Conservation (phyloP, 2,888 invertebrate genomes). For the Apodemia mormo region DNA sequence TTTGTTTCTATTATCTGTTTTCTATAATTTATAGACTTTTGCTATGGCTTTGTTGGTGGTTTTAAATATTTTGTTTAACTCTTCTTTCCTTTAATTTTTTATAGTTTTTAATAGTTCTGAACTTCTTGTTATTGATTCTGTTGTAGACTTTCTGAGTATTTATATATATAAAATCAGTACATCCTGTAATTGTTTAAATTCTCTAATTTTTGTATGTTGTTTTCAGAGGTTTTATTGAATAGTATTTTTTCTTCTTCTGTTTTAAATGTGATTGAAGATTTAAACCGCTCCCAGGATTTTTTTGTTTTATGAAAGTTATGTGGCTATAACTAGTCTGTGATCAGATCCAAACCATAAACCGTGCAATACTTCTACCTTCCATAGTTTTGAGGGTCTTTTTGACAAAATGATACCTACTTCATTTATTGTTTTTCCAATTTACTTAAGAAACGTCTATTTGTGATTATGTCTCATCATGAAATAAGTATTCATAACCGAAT, state of each 20-base stretch:
- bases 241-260: constrained; percentile 19
- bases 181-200: constrained; percentile 1
- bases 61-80: background rate
- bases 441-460: constrained; percentile 27
- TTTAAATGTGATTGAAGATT: too few species aligned
- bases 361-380: background rate
- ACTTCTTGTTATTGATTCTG: constrained; percentile 21
- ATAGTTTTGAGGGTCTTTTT: constrained; percentile 21
- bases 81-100: constrained; percentile 23
- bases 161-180: constrained; percentile 23
- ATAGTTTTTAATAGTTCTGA: constrained; percentile 26
- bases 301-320: too few species aligned
- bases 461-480: constrained; percentile 11
- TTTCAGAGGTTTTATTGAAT: constrained; percentile 19
- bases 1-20: constrained; percentile 23
- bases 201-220: constrained; percentile 21
- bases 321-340: background rate
- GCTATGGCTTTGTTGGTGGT: constrained; percentile 8
- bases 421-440: constrained; percentile 12
- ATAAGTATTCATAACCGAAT: constrained; percentile 14
- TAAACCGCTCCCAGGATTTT: too few species aligned
- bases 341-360: background rate
- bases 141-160: constrained; percentile 20
- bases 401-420: constrained; percentile 25
- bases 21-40: constrained; percentile 20